phyloP scores from a whole-genome alignment of 1,140 invertebrate species.

The Lucilia sericata region DNA sequence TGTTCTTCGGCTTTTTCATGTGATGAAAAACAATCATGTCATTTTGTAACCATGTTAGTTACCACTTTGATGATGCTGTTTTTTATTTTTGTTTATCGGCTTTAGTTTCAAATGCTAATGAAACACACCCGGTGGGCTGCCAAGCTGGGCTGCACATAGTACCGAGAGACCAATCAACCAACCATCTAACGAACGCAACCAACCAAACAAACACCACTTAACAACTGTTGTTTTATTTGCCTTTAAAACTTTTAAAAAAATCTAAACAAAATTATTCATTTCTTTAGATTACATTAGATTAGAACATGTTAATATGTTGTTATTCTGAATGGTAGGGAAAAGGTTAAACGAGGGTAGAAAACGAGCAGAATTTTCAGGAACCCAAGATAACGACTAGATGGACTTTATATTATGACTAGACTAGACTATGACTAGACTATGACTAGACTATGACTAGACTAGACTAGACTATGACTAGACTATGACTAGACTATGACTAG shows the following conservation, averaged over 20 bases:
- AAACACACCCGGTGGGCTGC: slow-evolving; percentile 7
- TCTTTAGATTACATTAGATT: slow-evolving; percentile 6
- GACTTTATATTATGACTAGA: no score
- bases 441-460: no score
- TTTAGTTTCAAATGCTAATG: slow-evolving; percentile 24
- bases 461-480: no score
- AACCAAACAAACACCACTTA: slow-evolving; percentile 12
- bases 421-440: no score
- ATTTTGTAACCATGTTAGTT: slow-evolving; percentile 32
- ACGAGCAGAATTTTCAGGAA: no score
- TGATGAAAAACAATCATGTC: slow-evolving; percentile 24
- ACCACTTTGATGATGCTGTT: slow-evolving; percentile 36
- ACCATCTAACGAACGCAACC: no score
- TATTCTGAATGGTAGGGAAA: neutral
- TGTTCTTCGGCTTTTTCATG: no score
- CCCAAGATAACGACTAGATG: no score
- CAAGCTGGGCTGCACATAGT: no score
- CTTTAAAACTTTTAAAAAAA: slow-evolving; percentile 20
- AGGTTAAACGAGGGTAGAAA: no score
- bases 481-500: no score
- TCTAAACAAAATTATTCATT: neutral
- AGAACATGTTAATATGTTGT: neutral
- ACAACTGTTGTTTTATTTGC: slow-evolving; percentile 36
- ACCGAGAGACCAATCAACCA: no score
- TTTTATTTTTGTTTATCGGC: neutral